Evolutionary conservation across 1,140 invertebrate species (phyloP).

Genomic region (Cheumatopsyche charites): DNA sequence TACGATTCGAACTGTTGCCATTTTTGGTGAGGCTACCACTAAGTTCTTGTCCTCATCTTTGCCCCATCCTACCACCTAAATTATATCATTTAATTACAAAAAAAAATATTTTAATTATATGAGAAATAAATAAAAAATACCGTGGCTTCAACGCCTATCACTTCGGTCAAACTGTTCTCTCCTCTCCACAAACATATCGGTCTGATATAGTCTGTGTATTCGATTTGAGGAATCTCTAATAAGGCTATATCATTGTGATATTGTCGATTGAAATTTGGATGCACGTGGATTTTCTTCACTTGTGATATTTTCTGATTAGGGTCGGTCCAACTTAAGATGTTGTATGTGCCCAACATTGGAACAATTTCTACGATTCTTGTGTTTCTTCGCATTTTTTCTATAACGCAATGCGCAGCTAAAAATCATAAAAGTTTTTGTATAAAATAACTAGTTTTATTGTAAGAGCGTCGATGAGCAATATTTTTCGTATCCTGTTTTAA

Average conservation of each 20-base stretch:
- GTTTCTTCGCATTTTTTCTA: neutral
- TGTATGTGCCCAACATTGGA: neutral
- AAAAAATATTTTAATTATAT: no score
- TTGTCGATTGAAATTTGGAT: neutral
- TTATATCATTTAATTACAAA: no score
- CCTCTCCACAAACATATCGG: neutral
- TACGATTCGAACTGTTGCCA: conserved; percentile 63
- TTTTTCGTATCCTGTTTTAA: no score
- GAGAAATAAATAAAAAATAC: conserved; percentile 30
- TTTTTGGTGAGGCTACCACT: conserved; percentile 59
- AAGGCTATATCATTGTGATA: conserved; percentile 3
- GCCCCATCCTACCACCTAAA: conserved; percentile 67
- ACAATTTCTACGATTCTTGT: neutral
- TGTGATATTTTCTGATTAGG: no score
- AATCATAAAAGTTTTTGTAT: neutral
- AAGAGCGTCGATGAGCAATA: no score
- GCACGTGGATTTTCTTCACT: neutral
- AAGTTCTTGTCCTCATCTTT: conserved; percentile 59
- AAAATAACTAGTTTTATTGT: no score
- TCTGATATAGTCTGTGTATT: neutral
- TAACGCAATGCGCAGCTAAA: conserved; percentile 12
- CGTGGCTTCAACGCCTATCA: conserved; percentile 45
- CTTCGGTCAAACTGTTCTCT: conserved; percentile 15
- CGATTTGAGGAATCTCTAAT: neutral
- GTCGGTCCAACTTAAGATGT: neutral